Conservation (phyloP, 2,113 vertebrate species). For the Anoura caudifer region DNA sequence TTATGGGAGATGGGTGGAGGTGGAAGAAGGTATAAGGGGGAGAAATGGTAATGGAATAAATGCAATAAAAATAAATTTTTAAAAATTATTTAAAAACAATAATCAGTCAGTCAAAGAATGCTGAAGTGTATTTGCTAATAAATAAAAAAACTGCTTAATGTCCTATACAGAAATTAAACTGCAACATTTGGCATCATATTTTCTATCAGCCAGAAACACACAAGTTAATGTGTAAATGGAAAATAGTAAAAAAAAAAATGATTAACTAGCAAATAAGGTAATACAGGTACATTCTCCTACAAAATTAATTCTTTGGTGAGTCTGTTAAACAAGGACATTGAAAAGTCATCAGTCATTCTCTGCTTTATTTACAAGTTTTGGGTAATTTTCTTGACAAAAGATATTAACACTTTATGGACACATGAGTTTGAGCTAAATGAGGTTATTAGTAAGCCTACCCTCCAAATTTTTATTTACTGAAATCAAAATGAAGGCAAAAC, state of each 20-base stretch:
- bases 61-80: no score
- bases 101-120: not conserved
- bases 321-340: not conserved
- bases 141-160: not conserved
- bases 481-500: not conserved
- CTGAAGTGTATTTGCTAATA: not conserved
- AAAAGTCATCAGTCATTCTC: not conserved
- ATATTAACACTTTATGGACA: not conserved
- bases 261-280: not conserved
- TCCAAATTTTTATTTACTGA: not conserved
- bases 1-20: no score
- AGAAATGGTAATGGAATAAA: no score
- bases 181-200: not conserved
- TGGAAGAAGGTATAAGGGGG: no score
- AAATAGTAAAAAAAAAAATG: not conserved
- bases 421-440: not conserved
- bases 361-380: not conserved
- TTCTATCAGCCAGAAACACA: not conserved
- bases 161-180: not conserved
- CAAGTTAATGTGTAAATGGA: not conserved
- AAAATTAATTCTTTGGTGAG: not conserved
- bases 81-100: no score
- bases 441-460: not conserved
- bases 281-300: not conserved
- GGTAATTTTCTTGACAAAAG: not conserved